phyloP scores from a whole-genome alignment of 2,113 vertebrate species.

The Cochlearius cochlearius region DNA sequence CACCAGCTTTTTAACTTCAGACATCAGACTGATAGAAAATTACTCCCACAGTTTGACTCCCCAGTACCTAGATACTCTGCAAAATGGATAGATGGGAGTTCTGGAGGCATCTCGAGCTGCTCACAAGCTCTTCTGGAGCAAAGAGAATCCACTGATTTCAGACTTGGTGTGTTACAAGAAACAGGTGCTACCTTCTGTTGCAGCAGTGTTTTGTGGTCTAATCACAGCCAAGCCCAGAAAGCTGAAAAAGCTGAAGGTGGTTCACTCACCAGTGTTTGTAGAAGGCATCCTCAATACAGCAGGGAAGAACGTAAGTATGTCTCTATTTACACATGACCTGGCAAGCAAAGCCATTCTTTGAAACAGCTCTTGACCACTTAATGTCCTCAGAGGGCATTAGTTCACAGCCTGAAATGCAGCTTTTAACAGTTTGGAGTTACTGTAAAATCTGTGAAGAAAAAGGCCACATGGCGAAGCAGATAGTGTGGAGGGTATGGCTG shows the following conservation, averaged over 20 bases:
- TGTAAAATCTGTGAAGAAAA: neutral
- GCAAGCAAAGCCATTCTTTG: neutral
- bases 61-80: constrained; percentile 92
- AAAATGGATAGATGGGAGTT: constrained; percentile 77
- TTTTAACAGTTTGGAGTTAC: neutral
- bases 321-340: neutral
- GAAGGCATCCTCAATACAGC: constrained; percentile 69
- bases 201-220: constrained; percentile 73
- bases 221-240: constrained; percentile 57
- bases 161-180: constrained; percentile 75
- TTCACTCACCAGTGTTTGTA: neutral
- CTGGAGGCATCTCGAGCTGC: constrained; percentile 73
- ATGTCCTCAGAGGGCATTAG: neutral
- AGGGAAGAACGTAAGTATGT: constrained; percentile 87
- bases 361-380: neutral
- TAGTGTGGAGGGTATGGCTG: neutral
- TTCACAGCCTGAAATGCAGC: neutral
- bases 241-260: constrained; percentile 61
- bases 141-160: constrained; percentile 70
- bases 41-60: constrained; percentile 86
- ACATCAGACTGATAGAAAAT: constrained; percentile 83
- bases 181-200: constrained; percentile 59
- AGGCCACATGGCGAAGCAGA: neutral
- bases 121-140: constrained; percentile 78
- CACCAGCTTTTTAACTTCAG: constrained; percentile 83